Evolutionary conservation across 1,140 invertebrate species (phyloP).

Genomic region (Habropoda laboriosa): DNA sequence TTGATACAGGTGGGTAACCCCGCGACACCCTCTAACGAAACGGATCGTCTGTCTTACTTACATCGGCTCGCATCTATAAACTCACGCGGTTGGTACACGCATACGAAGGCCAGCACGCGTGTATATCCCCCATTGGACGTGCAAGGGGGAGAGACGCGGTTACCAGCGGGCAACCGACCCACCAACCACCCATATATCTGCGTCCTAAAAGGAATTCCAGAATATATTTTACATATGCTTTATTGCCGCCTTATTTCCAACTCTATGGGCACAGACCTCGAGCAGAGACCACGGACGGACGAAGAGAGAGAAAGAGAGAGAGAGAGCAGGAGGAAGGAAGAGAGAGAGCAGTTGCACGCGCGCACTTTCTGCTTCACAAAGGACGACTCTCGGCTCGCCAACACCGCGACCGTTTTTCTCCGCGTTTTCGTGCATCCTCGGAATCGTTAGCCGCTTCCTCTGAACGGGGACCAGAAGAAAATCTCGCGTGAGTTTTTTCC

Average conservation of each 20-base stretch:
- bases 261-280: conserved; percentile 68
- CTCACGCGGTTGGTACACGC: conserved; percentile 64
- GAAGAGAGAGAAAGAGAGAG: conserved; percentile 4
- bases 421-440: conserved; percentile 25
- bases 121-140: conserved; percentile 54
- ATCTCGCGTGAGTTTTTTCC: not conserved
- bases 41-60: conserved; percentile 77
- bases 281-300: conserved; percentile 38
- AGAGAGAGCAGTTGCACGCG: conserved; percentile 20
- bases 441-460: conserved; percentile 2
- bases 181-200: conserved; percentile 79
- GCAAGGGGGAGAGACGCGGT: conserved; percentile 70
- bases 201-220: conserved; percentile 82
- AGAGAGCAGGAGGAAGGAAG: not conserved
- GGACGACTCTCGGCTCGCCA: conserved; percentile 14
- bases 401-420: conserved; percentile 23
- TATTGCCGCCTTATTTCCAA: conserved; percentile 81
- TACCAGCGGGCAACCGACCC: conserved; percentile 74
- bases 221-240: conserved; percentile 83
- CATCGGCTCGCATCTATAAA: conserved; percentile 69
- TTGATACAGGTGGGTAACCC: conserved; percentile 74
- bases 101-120: conserved; percentile 53
- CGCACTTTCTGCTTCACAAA: conserved; percentile 32
- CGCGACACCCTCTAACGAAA: conserved; percentile 75
- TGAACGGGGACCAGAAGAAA: not conserved